These are phyloP conservation scores for Spheniscus mendiculus DNA, from an alignment of 2,113 vertebrate genomes.

Conservation along the genomic window DNA sequence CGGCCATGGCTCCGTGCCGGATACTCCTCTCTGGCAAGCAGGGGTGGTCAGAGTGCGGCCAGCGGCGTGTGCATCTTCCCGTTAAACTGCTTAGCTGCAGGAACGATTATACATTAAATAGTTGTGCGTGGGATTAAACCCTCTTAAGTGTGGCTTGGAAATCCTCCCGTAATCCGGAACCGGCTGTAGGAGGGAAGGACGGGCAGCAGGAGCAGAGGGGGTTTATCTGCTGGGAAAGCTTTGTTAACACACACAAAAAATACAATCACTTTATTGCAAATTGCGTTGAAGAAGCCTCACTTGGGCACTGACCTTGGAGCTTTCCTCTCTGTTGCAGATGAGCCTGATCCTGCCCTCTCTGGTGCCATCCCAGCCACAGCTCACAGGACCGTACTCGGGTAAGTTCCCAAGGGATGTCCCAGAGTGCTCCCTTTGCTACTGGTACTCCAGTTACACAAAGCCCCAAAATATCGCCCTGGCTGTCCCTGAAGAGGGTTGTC, in stretches of 20 bases:
- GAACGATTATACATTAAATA: background rate
- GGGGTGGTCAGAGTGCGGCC: background rate
- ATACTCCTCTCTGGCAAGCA: background rate
- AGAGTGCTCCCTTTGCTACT: background rate
- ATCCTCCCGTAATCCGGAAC: conserved; percentile 8
- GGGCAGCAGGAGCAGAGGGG: background rate
- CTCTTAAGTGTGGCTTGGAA: background rate
- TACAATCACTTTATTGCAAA: background rate
- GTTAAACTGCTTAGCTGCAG: background rate
- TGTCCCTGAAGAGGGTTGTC: background rate
- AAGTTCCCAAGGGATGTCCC: conserved; percentile 42
- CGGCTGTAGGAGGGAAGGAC: background rate
- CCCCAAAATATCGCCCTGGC: background rate
- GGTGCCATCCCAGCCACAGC: conserved; percentile 59
- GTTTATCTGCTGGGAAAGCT: background rate
- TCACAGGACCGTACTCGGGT: conserved; percentile 72
- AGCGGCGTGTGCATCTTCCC: background rate
- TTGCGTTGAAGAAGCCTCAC: background rate
- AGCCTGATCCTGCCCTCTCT: conserved; percentile 67
- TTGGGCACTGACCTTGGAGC: background rate
- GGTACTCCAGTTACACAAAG: background rate
- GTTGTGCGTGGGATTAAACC: background rate
- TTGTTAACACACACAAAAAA: background rate
- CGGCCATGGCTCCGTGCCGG: background rate
- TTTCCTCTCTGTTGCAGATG: conserved; percentile 75